Base-by-base conservation (phyloP, 2,113 vertebrate species). In the Amblyopsis rosae region DNA sequence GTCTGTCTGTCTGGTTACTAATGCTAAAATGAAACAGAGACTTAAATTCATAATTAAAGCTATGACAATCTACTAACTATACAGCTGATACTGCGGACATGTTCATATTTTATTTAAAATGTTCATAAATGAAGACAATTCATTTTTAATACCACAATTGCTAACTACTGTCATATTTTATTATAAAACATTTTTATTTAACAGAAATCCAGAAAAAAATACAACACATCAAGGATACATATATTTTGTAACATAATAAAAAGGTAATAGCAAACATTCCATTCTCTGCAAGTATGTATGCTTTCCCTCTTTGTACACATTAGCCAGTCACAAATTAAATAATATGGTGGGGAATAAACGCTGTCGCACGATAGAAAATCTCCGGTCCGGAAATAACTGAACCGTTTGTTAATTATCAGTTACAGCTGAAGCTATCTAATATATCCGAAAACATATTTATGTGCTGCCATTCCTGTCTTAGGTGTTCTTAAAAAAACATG, bases 141-240 rank as follows among this genome's bases (percentile, higher is more conserved):
- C 8, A 10, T 49, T 49, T 49, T 15, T 51, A 57, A 46, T 8
- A 15, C 11, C 55, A 60, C 13, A 55, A 26, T 16, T 47, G 6
- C 6, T 15, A 62, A 50, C n/a, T 61, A 72, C 47, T 17, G 68
- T 65, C 65, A 82, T 82, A 51, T 87, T 90, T 92, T 90, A 90
- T 88, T 90, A 87, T 86, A 90, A 87, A 88, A 80, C 59, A 82
- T 26, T 26, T 26, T 26, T 26, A 81, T 85, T 65, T 1, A 59
- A 81, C 64, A 79, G 59, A 82, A 82, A 83, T 65, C 59, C 74
- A 81, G 69, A 89, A 70, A 75, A 72, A 65, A 74, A 59, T 58
- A 67, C 63, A 86, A 84, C 53, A 85, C 15, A 69, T 35, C 19
- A 74, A 16, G 45, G 66, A 72, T 47, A 70, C n/a, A 51, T 41